These are phyloP conservation scores for Drosophila tropicalis DNA, from an alignment of 1,140 invertebrate species.

Conservation along the genomic window DNA sequence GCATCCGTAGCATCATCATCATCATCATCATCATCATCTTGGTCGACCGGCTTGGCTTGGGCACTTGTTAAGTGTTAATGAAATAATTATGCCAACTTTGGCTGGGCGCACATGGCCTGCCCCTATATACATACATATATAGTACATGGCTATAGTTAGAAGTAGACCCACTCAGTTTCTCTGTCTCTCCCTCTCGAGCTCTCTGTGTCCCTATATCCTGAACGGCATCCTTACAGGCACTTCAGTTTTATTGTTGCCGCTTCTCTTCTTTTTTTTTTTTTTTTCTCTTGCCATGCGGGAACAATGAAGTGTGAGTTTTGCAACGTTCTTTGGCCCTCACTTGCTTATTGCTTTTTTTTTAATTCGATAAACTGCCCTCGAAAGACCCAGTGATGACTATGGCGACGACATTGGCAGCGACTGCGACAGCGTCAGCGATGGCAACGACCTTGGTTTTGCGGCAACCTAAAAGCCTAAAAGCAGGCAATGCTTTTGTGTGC, in stretches of 20 bases:
- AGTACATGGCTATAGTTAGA: constrained; percentile 3
- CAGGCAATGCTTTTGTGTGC: constrained; percentile 69
- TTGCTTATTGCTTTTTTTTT: constrained; percentile 65
- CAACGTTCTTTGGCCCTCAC: constrained; percentile 5
- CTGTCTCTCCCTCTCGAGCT: neutral
- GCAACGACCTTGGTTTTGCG: constrained; percentile 62
- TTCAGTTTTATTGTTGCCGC: constrained; percentile 72
- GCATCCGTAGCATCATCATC: constrained; percentile 18
- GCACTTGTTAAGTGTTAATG: constrained; percentile 82
- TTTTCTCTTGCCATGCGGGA: constrained; percentile 27
- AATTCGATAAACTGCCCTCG: constrained; percentile 79
- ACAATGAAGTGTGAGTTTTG: constrained; percentile 71
- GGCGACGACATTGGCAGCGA: constrained; percentile 27
- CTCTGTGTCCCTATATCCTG: constrained; percentile 7
- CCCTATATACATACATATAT: constrained; percentile 1
- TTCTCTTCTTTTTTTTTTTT: neutral
- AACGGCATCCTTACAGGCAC: constrained; percentile 47
- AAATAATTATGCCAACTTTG: constrained; percentile 82
- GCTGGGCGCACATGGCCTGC: constrained; percentile 43
- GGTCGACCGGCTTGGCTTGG: constrained; percentile 48
- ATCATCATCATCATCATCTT: constrained; percentile 20
- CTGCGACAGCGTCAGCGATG: neutral
- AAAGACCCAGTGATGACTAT: constrained; percentile 46
- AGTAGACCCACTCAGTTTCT: neutral
- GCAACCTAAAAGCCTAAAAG: constrained; percentile 65